phyloP scores from a whole-genome alignment of 1,140 invertebrate genomes.

The Zaprionus ornatus region DNA sequence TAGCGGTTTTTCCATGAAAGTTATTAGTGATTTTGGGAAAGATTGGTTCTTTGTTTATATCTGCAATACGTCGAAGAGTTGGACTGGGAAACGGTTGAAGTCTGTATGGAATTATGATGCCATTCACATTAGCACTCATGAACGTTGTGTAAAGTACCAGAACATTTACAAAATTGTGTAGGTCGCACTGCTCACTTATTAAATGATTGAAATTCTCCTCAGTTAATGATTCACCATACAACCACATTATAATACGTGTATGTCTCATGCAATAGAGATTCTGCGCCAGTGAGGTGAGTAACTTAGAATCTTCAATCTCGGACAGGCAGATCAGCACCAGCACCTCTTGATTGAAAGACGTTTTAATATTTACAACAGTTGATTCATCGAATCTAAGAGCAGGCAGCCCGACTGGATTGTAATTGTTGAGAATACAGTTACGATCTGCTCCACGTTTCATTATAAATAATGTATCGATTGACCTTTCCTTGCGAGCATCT shows the following conservation, averaged over 20 bases:
- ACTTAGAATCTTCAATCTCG: neutral
- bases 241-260: neutral
- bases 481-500: neutral
- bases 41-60: neutral
- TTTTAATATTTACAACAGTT: neutral
- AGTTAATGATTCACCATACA: neutral
- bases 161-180: neutral
- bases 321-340: neutral
- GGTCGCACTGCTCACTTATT: neutral
- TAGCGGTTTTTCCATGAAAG: conserved; percentile 13
- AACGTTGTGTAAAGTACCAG: neutral
- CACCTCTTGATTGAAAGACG: neutral
- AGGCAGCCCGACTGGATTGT: neutral
- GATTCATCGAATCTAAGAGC: neutral
- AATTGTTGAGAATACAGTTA: neutral
- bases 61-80: neutral
- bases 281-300: neutral
- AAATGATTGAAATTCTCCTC: neutral
- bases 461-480: neutral
- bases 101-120: neutral
- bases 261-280: conserved; percentile 2
- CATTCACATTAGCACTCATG: neutral
- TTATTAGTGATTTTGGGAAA: conserved; percentile 2
- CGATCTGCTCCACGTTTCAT: neutral
- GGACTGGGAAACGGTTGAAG: conserved; percentile 16